Evolutionary conservation across 35 echinoderm and acorn worm genomes (phyloP).

Genomic region (Heliocidaris erythrogramma): DNA sequence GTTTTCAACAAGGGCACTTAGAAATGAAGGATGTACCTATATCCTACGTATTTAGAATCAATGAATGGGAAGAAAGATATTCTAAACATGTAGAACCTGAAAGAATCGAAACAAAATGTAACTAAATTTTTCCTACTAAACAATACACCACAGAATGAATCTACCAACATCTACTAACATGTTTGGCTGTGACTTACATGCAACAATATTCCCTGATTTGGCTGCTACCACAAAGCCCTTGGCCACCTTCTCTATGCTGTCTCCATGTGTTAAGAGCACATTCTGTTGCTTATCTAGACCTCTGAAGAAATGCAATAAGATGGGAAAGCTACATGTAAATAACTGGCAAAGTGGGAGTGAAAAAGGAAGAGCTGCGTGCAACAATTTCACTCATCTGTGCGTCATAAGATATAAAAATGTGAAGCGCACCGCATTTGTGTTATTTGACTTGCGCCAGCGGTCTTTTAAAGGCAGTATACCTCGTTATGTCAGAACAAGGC

Average conservation of each 20-base stretch:
- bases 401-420: too few relatives aligned
- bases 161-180: neutral
- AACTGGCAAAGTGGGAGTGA: too few relatives aligned
- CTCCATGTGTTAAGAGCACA: constrained; percentile 93
- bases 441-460: neutral
- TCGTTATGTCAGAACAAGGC: neutral
- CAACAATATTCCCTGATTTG: constrained; percentile 82
- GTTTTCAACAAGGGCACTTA: too few relatives aligned
- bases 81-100: neutral
- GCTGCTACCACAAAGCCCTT: constrained; percentile 84
- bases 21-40: too few relatives aligned
- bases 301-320: constrained; percentile 17
- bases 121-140: neutral
- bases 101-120: neutral
- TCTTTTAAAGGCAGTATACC: neutral
- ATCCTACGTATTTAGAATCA: neutral
- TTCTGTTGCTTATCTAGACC: constrained; percentile 79
- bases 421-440: neutral
- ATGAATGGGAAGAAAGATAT: neutral
- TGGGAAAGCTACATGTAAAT: too few relatives aligned
- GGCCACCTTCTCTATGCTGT: constrained; percentile 84
- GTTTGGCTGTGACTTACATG: constrained; percentile 58
- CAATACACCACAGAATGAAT: too few relatives aligned
- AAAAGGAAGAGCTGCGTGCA: too few relatives aligned
- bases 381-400: too few relatives aligned